Conservation (phyloP, 2,888 invertebrate genomes). For the Autographa gamma region DNA sequence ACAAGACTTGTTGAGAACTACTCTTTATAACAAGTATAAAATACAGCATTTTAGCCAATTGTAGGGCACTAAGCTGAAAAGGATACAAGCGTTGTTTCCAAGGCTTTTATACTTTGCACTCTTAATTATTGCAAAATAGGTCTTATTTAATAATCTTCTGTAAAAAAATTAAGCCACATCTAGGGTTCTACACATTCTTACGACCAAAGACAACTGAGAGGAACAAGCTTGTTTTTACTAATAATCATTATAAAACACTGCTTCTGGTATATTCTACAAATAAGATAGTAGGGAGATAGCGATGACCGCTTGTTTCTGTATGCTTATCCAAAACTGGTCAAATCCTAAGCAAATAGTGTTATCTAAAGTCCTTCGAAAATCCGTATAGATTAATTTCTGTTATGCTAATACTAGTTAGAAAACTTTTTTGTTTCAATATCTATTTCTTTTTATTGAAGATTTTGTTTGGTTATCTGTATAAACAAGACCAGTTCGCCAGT, state of each 20-base stretch:
- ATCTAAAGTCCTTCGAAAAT: neutral
- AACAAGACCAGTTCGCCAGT: too few species aligned
- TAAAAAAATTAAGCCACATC: too few species aligned
- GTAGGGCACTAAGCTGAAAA: too few species aligned
- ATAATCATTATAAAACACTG: neutral
- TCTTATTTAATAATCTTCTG: too few species aligned
- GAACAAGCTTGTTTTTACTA: neutral
- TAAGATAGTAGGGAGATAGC: neutral
- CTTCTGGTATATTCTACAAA: neutral
- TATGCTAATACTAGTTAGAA: neutral
- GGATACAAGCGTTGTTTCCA: too few species aligned
- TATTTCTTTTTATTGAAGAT: too few species aligned
- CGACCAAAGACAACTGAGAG: neutral
- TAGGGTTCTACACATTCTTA: neutral
- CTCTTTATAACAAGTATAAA: too few species aligned
- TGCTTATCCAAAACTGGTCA: neutral
- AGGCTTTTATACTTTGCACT: too few species aligned
- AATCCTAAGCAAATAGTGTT: neutral
- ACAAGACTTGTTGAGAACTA: too few species aligned
- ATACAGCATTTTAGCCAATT: too few species aligned
- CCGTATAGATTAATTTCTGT: neutral
- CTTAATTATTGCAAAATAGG: too few species aligned
- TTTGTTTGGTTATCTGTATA: too few species aligned
- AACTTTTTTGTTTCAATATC: neutral
- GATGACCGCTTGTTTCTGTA: neutral